A percentile compares a stretch with the other conserved stretches of the same genome.
These are phyloP conservation scores for Epizoanthus ramosus DNA, from an alignment of 92 coral and sea anemone species.

Conservation along the genomic window DNA sequence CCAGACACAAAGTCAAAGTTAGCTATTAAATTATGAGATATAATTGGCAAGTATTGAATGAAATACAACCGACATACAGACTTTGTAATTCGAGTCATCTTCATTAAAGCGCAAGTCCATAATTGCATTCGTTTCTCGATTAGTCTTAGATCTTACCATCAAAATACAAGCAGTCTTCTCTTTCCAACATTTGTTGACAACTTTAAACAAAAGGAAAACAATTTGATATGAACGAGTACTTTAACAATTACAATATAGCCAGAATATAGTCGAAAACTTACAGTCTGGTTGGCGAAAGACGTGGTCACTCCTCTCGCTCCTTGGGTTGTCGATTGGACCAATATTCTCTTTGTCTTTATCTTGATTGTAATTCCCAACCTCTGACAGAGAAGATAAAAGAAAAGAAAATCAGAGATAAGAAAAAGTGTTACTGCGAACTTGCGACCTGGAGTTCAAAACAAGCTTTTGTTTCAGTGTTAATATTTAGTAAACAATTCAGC, in stretches of 20 bases:
- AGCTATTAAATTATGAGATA: not conserved
- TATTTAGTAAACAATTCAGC: not conserved
- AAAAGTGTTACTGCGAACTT: constrained; percentile 2
- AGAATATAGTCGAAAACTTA: constrained; percentile 10
- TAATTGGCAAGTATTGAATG: not conserved
- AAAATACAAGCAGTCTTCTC: constrained; percentile 2
- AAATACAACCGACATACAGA: not conserved
- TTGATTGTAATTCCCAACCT: constrained; percentile 23
- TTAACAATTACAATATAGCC: not conserved
- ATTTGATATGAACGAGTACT: not conserved
- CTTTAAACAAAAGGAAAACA: constrained; percentile 32
- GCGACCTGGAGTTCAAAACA: constrained; percentile 31
- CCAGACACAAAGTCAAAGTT: not conserved
- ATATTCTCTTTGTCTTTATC: constrained; percentile 38
- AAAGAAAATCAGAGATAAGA: constrained; percentile 27
- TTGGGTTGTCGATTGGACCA: not conserved
- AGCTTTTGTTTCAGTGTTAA: not conserved
- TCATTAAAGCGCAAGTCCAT: not conserved
- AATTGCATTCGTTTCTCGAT: not conserved
- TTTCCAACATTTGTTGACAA: constrained; percentile 21
- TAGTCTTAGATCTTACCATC: not conserved
- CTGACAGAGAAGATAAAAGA: constrained; percentile 31
- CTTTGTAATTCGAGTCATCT: not conserved
- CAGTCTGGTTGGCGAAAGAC: constrained; percentile 24
- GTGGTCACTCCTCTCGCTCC: not conserved